Conservation (phyloP, 2,888 invertebrate genomes). For the Philhelius pedissequus region DNA sequence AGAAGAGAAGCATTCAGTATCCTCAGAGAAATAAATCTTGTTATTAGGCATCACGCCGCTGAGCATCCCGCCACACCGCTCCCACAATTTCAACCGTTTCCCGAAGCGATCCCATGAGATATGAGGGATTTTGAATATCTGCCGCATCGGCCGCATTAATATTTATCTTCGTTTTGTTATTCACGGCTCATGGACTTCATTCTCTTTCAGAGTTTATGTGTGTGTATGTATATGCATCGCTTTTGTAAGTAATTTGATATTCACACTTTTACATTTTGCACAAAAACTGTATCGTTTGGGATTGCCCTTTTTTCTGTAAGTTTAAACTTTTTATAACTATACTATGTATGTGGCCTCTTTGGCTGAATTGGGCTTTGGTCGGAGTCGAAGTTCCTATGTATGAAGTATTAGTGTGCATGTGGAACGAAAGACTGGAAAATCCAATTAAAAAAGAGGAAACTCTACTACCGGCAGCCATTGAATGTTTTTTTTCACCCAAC, state of each 20-base stretch:
- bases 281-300: not conserved
- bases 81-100: not conserved
- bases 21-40: conserved; percentile 45
- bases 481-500: not conserved
- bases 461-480: conserved; percentile 21
- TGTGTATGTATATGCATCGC: too few relatives aligned
- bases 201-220: not conserved
- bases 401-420: not conserved
- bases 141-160: conserved; percentile 24
- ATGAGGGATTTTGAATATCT: conserved; percentile 26
- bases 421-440: conserved; percentile 24
- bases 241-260: conserved; percentile 13
- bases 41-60: conserved; percentile 41
- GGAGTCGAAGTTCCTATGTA: not conserved
- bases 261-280: conserved; percentile 31
- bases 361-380: not conserved
- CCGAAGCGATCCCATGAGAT: conserved; percentile 40
- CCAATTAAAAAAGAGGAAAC: conserved; percentile 54
- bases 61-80: not conserved
- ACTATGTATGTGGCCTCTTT: not conserved
- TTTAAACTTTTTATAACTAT: not conserved
- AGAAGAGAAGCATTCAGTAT: conserved; percentile 9
- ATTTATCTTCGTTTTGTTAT: conserved; percentile 24
- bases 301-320: conserved; percentile 2
- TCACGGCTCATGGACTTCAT: conserved; percentile 20